Evolutionary conservation across 1,140 invertebrate genomes (phyloP).

Genomic region (Calephelis virginiensis): DNA sequence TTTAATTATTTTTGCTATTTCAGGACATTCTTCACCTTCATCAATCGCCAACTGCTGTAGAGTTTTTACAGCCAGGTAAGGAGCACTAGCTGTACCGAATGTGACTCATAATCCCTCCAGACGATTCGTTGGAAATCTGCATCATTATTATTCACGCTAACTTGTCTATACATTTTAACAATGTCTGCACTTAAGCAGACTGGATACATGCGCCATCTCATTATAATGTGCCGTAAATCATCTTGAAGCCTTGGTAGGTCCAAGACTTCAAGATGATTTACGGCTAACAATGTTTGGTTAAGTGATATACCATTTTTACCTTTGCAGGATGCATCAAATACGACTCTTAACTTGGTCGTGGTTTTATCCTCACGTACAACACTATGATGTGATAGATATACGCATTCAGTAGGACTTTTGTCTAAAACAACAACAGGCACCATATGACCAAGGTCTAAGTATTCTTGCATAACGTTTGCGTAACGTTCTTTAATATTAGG

Average conservation of each 20-base stretch:
- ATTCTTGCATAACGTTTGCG: constrained; percentile 28
- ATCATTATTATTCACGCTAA: constrained; percentile 16
- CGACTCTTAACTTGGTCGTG: constrained; percentile 29
- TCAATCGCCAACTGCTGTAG: constrained; percentile 9
- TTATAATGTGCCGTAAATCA: constrained; percentile 27
- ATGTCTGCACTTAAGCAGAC: constrained; percentile 28
- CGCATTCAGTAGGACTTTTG: constrained; percentile 1
- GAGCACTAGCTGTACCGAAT: constrained; percentile 31
- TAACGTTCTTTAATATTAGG: constrained; percentile 19
- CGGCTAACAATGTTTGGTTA: constrained; percentile 24
- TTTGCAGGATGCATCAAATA: constrained; percentile 29
- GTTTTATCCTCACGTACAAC: constrained; percentile 29
- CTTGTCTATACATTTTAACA: constrained; percentile 30
- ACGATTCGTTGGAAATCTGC: constrained; percentile 29
- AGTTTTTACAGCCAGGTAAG: constrained; percentile 30
- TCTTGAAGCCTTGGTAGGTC: constrained; percentile 28
- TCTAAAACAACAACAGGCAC: constrained; percentile 7
- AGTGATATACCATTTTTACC: constrained; percentile 27
- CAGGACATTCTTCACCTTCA: constrained; percentile 16
- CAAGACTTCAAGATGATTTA: no score
- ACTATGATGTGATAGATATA: constrained; percentile 31
- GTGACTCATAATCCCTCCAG: constrained; percentile 27
- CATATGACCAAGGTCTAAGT: constrained; percentile 25
- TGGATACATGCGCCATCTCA: constrained; percentile 24
- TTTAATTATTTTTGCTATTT: constrained; percentile 3